Evolutionary conservation across 2,797 vertebrate species (phyloP).

Genomic region (Channallabes apus): DNA sequence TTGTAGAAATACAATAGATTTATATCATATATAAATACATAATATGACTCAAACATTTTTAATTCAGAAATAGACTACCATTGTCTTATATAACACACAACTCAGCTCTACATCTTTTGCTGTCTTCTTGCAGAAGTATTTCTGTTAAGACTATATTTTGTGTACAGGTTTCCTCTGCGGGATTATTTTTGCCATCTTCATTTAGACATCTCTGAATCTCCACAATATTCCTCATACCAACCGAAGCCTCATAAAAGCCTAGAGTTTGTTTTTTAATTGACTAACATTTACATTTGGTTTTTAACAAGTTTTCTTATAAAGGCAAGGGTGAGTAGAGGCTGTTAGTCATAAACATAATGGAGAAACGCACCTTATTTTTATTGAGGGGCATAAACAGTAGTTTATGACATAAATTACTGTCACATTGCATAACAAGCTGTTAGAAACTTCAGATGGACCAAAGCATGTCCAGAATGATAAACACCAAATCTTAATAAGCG

Average conservation of each 20-base stretch:
- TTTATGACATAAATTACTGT: slow-evolving; percentile 74
- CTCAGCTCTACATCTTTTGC: not conserved
- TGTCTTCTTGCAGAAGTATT: not conserved
- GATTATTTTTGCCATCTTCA: not conserved
- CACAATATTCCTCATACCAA: not conserved
- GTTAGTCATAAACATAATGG: slow-evolving; percentile 62
- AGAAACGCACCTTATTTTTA: slow-evolving; percentile 78
- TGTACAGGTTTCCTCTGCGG: not conserved
- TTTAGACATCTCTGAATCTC: slow-evolving; percentile 1
- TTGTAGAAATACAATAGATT: not conserved
- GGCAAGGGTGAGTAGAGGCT: slow-evolving; percentile 59
- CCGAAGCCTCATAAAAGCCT: slow-evolving; percentile 48
- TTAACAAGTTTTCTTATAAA: slow-evolving; percentile 71
- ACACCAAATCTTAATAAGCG: not conserved
- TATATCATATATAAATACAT: not conserved
- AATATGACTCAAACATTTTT: not conserved
- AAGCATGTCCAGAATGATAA: not conserved
- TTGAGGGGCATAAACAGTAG: slow-evolving; percentile 76
- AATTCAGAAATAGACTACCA: not conserved
- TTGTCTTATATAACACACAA: not conserved
- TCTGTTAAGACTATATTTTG: slow-evolving; percentile 13
- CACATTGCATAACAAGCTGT: slow-evolving; percentile 67
- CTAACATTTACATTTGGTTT: slow-evolving; percentile 73
- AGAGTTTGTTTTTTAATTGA: slow-evolving; percentile 70
- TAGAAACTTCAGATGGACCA: slow-evolving; percentile 28